Base-by-base conservation (phyloP, 2,797 vertebrate genomes). In the Enoplosus armatus region DNA sequence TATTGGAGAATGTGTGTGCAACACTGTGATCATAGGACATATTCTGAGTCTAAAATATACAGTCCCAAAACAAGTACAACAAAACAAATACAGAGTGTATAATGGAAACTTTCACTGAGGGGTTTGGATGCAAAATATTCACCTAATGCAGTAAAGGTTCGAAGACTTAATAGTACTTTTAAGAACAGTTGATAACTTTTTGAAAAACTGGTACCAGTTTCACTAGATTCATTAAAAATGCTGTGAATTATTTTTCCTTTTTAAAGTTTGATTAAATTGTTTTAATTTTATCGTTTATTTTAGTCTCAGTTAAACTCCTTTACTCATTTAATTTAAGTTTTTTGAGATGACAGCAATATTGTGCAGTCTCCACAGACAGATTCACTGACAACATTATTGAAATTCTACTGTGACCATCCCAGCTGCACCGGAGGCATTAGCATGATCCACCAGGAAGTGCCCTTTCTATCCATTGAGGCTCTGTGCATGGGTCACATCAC, bases 401-500 rank as follows among this genome's bases (percentile, higher is more conserved):
- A 87, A 93, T 91, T 94, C 89, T 80, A 85, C 82, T 77, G 73
- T 29, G 66, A 62, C 86, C 72, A 72, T 89, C 82, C 79, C 67
- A 75, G 89, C 68, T 26, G 77, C 91, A 88, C 86, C 86, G 85
- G 82, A 90, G 79, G 90, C 93, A 94, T 94, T 94, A 94, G 90
- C 93, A 94, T 94, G 93, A 92, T 91, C 86, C 90, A 90, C 81
- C 90, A 92, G 91, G 93, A 93, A 93, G 92, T 93, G 93, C 89
- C 93, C 93, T 94, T 94, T 94, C 93, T 89, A 83, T 84, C 90
- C 92, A 94, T 88, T 87, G 92, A 91, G 88, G 91, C 87, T 89
- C 75, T 48, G 87, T 92, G 90, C 92, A 94, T 86, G 93, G 93
- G 93, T 94, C 93, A 94, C 90, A 92, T 94, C 93, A 93, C 93